Conservation (phyloP, 1,140 invertebrate species). For the Cryptotermes secundus region DNA sequence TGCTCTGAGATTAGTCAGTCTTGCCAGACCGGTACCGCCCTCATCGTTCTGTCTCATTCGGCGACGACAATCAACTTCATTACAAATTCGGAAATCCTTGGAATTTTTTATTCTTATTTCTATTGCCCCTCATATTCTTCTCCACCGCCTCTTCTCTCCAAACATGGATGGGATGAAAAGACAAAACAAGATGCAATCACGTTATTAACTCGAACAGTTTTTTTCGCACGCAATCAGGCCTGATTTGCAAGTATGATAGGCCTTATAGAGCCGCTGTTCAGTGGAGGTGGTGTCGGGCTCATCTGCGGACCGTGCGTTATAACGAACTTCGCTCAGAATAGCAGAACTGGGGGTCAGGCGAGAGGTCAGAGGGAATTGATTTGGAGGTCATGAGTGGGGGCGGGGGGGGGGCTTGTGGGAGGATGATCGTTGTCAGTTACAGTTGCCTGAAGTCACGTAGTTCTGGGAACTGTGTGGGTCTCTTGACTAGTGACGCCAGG, state of each 20-base stretch:
- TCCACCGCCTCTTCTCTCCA: neutral
- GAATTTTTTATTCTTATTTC: neutral
- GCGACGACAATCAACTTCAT: conserved; percentile 10
- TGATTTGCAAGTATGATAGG: neutral
- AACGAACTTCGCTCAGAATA: neutral
- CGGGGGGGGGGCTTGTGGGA: neutral
- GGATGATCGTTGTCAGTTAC: too few species aligned
- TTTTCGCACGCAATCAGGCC: neutral
- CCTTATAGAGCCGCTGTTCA: neutral
- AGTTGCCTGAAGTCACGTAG: too few species aligned
- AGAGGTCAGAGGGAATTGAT: neutral
- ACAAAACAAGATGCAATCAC: neutral
- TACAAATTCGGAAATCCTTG: conserved; percentile 19
- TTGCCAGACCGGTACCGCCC: conserved; percentile 4
- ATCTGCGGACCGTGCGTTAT: neutral
- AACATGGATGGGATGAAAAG: neutral
- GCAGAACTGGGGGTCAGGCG: neutral
- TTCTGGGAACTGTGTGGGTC: too few species aligned
- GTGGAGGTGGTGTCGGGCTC: too few species aligned
- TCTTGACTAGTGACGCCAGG: too few species aligned
- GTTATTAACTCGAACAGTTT: neutral
- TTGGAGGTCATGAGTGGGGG: neutral
- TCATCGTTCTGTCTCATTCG: neutral
- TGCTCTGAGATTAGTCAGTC: neutral
- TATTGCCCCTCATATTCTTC: neutral